Evolutionary conservation across 1,140 invertebrate species (phyloP).

Genomic region (Drosophila asahinai): DNA sequence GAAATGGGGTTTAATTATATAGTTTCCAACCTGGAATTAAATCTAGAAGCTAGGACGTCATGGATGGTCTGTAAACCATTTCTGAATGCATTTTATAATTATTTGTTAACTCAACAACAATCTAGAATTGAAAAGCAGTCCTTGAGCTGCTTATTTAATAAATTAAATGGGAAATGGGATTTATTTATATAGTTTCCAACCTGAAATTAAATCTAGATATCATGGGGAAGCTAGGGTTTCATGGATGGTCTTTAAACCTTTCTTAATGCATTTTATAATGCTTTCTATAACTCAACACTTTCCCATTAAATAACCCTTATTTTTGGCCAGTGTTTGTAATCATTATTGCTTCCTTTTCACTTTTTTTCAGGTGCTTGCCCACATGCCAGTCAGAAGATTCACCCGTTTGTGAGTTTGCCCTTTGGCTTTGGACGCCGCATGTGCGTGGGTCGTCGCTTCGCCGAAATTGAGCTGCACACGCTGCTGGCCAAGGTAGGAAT

Average conservation of each 20-base stretch:
- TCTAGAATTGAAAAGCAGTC: not conserved
- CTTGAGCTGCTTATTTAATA: not conserved
- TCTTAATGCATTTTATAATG: not conserved
- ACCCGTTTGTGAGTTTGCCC: slow-evolving; percentile 92
- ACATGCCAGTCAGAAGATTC: slow-evolving; percentile 85
- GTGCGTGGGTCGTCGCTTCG: slow-evolving; percentile 93
- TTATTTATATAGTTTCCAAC: too few relatives aligned
- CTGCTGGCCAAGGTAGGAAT: slow-evolving; percentile 87
- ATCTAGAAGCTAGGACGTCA: too few relatives aligned
- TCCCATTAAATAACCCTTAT: not conserved
- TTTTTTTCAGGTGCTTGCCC: slow-evolving; percentile 59
- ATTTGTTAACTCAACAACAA: not conserved
- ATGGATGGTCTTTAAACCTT: not conserved
- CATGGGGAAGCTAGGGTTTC: too few relatives aligned
- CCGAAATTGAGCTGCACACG: slow-evolving; percentile 92
- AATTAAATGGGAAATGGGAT: not conserved
- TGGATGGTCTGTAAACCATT: not conserved
- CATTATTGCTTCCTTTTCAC: not conserved
- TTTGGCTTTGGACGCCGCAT: slow-evolving; percentile 93
- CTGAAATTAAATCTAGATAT: not conserved
- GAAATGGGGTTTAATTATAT: not conserved
- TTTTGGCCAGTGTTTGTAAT: slow-evolving; percentile 12
- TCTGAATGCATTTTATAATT: not conserved
- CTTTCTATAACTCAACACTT: not conserved
- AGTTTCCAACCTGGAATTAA: not conserved